phyloP scores from a whole-genome alignment of 1,140 invertebrate genomes.

The Aphaenogaster rudis region DNA sequence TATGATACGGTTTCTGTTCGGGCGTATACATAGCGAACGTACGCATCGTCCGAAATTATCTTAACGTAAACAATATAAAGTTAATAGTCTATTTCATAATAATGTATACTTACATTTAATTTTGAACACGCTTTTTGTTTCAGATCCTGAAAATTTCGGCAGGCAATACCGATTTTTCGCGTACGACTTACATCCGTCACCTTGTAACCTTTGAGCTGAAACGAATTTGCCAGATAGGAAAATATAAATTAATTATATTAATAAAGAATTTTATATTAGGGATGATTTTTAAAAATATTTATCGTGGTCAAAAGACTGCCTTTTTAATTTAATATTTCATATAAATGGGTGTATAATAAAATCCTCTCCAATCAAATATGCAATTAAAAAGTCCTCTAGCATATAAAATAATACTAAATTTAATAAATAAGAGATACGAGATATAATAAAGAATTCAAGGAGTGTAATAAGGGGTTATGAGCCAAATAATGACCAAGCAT shows the following conservation, averaged over 20 bases:
- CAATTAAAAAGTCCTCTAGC: background rate
- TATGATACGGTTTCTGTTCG: background rate
- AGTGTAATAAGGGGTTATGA: too few relatives aligned
- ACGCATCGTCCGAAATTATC: background rate
- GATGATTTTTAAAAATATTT: background rate
- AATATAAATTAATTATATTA: slow-evolving; percentile 3
- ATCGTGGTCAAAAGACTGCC: background rate
- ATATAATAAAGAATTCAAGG: background rate
- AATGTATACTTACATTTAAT: slow-evolving; percentile 88
- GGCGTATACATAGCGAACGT: background rate
- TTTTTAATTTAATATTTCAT: background rate
- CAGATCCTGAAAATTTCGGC: slow-evolving; percentile 89
- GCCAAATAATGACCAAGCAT: too few relatives aligned
- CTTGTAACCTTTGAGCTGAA: slow-evolving; percentile 90
- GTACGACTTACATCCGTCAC: slow-evolving; percentile 89
- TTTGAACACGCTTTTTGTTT: slow-evolving; percentile 90
- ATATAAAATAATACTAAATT: background rate
- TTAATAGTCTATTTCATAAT: background rate
- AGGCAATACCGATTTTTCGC: slow-evolving; percentile 90
- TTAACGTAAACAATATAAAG: background rate
- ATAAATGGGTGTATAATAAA: slow-evolving; percentile 1
- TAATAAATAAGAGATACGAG: background rate
- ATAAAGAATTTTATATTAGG: background rate
- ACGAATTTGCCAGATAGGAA: slow-evolving; percentile 16
- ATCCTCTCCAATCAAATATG: background rate